Conservation (phyloP, 1,140 invertebrate genomes). For the Lepidurus couesii region DNA sequence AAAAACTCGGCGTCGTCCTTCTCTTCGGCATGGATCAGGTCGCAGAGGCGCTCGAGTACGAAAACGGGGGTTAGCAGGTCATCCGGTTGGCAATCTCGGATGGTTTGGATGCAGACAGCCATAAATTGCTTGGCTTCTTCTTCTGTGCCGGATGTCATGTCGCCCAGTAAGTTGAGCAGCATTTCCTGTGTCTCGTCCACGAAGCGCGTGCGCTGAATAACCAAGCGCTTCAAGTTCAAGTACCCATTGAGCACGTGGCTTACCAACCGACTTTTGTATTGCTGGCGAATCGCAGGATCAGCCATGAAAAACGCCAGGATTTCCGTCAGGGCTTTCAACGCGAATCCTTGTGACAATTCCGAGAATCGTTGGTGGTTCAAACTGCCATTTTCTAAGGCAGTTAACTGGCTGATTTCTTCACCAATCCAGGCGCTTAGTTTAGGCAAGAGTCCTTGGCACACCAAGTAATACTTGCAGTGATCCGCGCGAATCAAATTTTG, state of each 20-base stretch:
- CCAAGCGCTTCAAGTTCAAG: constrained; percentile 77
- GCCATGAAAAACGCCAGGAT: constrained; percentile 77
- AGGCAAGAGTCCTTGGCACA: constrained; percentile 74
- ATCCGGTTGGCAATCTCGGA: constrained; percentile 83
- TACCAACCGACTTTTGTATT: constrained; percentile 83
- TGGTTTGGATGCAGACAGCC: constrained; percentile 92
- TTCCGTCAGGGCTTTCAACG: constrained; percentile 78
- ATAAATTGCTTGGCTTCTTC: constrained; percentile 95
- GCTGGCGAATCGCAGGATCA: constrained; percentile 71
- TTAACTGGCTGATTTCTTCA: constrained; percentile 76
- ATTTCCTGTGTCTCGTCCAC: constrained; percentile 97
- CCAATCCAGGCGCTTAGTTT: constrained; percentile 80
- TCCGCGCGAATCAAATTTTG: constrained; percentile 73
- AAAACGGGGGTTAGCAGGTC: constrained; percentile 95
- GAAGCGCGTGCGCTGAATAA: constrained; percentile 87
- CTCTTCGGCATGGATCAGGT: constrained; percentile 95
- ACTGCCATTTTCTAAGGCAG: constrained; percentile 80
- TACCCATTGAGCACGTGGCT: constrained; percentile 89
- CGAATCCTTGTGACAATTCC: constrained; percentile 87
- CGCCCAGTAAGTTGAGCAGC: constrained; percentile 85
- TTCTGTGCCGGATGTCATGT: constrained; percentile 94
- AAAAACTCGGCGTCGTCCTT: constrained; percentile 96
- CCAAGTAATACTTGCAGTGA: constrained; percentile 90
- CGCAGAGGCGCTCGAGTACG: constrained; percentile 89
- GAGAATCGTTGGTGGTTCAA: constrained; percentile 59